These are phyloP conservation scores for Trichonephila inaurata DNA, from an alignment of 1,140 invertebrate species.

Conservation along the genomic window DNA sequence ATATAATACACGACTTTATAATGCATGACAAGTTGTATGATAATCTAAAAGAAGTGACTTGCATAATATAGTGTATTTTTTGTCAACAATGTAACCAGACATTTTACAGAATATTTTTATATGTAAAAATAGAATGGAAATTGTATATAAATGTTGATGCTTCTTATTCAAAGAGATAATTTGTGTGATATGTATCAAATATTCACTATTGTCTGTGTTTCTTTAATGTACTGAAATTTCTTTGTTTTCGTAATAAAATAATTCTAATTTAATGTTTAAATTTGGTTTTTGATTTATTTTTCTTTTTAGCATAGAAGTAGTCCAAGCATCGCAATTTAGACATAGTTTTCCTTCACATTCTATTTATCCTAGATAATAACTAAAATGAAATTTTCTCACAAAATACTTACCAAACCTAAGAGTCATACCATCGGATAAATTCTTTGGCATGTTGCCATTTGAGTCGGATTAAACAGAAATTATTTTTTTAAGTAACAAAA, in stretches of 20 bases:
- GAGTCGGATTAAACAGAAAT: too few species aligned
- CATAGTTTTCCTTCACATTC: neutral
- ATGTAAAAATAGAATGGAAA: neutral
- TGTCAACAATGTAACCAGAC: neutral
- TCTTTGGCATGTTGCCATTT: too few species aligned
- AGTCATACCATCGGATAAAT: too few species aligned
- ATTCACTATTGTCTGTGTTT: neutral
- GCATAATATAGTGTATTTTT: neutral
- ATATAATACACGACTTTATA: neutral
- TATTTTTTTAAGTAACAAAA: too few species aligned
- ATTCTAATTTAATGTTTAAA: neutral
- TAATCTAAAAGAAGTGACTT: neutral
- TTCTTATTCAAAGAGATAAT: neutral
- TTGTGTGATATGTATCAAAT: slow-evolving; percentile 28
- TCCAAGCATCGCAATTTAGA: neutral
- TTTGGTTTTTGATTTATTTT: neutral
- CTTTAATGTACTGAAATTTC: neutral
- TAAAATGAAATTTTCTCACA: too few species aligned
- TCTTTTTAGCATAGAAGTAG: neutral
- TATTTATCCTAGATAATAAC: too few species aligned
- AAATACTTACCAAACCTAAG: too few species aligned
- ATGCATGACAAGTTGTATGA: neutral
- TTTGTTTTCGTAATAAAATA: neutral
- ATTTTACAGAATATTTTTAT: neutral
- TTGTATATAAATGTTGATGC: slow-evolving; percentile 16